Conservation (phyloP, 2,797 vertebrate species). For the Pantherophis alleghaniensis region DNA sequence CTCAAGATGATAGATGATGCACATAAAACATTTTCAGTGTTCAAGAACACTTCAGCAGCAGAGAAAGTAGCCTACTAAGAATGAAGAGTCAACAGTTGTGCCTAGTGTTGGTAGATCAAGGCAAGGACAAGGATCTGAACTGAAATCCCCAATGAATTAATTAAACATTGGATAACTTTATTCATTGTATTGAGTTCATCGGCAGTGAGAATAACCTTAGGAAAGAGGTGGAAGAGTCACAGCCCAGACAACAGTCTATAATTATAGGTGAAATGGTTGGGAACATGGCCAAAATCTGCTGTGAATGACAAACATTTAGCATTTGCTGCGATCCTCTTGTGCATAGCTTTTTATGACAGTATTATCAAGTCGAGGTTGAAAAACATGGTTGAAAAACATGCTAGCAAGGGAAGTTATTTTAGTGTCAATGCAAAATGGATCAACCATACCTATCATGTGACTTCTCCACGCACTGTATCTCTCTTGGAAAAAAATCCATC, state of each 20-base stretch:
- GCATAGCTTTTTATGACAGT: not conserved
- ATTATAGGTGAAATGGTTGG: not conserved
- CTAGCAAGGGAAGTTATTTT: not conserved
- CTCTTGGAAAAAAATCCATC: not conserved
- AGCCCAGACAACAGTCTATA: not conserved
- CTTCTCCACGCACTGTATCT: not conserved
- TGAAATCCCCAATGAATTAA: not conserved
- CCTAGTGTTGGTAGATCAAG: not conserved
- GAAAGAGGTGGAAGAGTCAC: not conserved
- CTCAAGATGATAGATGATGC: not conserved
- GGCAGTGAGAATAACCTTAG: not conserved
- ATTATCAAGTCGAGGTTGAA: not conserved
- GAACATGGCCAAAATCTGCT: not conserved
- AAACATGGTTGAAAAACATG: not conserved
- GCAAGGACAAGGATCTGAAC: not conserved
- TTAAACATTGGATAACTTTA: not conserved
- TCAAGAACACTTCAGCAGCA: not conserved
- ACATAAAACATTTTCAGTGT: not conserved
- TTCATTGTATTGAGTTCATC: not conserved
- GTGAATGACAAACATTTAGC: constrained; percentile 5
- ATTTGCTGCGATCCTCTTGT: not conserved
- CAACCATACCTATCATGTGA: not conserved
- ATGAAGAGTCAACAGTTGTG: not conserved
- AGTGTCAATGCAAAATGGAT: not conserved
- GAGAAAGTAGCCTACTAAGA: not conserved